Conservation (phyloP, 2,113 vertebrate genomes). For the Excalfactoria chinensis region DNA sequence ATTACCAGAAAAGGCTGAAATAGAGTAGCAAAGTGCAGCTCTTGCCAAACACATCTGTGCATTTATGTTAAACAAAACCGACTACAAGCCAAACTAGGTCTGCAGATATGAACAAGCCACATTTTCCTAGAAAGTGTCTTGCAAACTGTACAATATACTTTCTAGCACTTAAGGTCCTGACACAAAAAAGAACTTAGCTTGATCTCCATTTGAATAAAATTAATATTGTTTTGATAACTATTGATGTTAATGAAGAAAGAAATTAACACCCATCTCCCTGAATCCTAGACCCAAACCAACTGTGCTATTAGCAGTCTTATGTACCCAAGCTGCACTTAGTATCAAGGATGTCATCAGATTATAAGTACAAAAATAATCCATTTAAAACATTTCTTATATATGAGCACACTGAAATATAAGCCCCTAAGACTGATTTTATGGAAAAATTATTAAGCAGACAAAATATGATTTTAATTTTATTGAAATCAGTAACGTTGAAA, state of each 20-base stretch:
- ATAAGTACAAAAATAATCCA: neutral
- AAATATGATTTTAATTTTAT: neutral
- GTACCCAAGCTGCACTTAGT: neutral
- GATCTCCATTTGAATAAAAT: neutral
- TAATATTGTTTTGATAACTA: neutral
- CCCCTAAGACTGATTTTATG: neutral
- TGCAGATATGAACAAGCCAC: neutral
- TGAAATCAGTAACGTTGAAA: neutral
- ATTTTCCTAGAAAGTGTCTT: neutral
- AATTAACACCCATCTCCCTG: neutral
- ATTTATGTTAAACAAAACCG: neutral
- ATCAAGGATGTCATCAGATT: neutral
- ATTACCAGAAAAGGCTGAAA: neutral
- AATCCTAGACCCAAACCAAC: neutral
- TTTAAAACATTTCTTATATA: neutral
- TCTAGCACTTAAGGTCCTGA: neutral
- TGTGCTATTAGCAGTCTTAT: neutral
- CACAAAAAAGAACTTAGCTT: neutral
- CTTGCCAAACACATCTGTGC: neutral
- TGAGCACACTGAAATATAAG: neutral
- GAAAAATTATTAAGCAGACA: neutral
- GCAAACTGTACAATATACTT: neutral
- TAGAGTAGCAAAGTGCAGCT: neutral
- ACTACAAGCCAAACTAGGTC: neutral
- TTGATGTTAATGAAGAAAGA: neutral